Percentiles rank a stretch among this genome's conserved stretches.
Evolutionary conservation across 2,888 invertebrate species (phyloP).

Genomic region (Aquatica leii): DNA sequence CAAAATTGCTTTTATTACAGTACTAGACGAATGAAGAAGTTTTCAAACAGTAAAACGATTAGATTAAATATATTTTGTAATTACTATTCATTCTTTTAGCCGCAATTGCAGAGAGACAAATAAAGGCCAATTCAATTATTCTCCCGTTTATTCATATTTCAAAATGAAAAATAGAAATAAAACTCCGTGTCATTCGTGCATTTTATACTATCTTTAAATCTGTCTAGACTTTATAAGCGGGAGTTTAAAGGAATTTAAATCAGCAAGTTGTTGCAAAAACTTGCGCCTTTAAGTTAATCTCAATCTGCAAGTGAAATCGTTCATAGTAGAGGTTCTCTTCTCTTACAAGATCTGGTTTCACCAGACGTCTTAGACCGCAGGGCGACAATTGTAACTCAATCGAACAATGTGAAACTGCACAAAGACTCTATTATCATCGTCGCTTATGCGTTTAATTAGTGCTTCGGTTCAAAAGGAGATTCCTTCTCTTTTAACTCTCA

Average conservation of each 20-base stretch:
- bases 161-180: slow-evolving; percentile 5
- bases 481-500: slow-evolving; percentile 25
- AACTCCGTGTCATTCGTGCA: slow-evolving; percentile 41
- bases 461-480: slow-evolving; percentile 42
- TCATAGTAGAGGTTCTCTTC: slow-evolving; percentile 41
- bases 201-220: slow-evolving; percentile 47
- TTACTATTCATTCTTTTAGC: slow-evolving; percentile 7
- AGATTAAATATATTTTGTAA: slow-evolving; percentile 9
- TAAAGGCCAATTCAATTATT: slow-evolving; percentile 13
- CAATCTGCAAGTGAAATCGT: slow-evolving; percentile 51
- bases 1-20: slow-evolving; percentile 22
- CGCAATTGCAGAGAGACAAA: slow-evolving; percentile 5
- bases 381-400: slow-evolving; percentile 48
- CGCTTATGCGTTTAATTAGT: slow-evolving; percentile 53
- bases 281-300: slow-evolving; percentile 47
- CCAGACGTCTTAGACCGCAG: slow-evolving; percentile 45
- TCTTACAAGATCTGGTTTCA: slow-evolving; percentile 32
- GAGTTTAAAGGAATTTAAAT: slow-evolving; percentile 47
- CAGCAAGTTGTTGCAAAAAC: slow-evolving; percentile 45
- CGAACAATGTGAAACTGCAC: slow-evolving; percentile 47
- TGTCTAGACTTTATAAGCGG: slow-evolving; percentile 48
- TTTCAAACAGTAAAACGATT: slow-evolving; percentile 9
- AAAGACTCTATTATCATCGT: slow-evolving; percentile 50
- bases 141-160: slow-evolving; percentile 19
- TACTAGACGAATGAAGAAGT: not conserved